Base-by-base conservation (phyloP, 1,140 invertebrate genomes). In the Vanessa atalanta region DNA sequence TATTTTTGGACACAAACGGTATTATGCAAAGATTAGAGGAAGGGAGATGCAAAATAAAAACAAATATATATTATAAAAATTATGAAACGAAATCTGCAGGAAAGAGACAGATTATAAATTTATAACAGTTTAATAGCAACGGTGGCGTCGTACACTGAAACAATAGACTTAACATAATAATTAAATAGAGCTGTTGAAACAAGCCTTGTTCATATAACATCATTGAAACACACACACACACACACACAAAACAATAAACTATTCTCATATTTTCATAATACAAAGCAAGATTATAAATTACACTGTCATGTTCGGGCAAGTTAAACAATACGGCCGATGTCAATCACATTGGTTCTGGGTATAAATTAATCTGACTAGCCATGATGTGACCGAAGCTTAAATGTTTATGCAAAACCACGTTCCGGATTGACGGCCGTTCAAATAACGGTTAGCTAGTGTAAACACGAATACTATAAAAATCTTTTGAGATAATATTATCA, bases 361-460 rank as follows among this genome's bases (percentile, higher is more conserved):
- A 65, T 69, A 77, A 77, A 77, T 77, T 77, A 73, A 77, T 73
- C 71, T 66, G 60, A 63, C 68, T 61, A 43, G 57, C 70, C 68
- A 37, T 65, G 65, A 65, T 73, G 71, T 77, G 76, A 70, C 51
- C 64, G 75, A 79, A 86, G 80, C 65, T 79, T 85, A 82, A 80
- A 84, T 83, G 80, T 85, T 86, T 86, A 86, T 86, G 82, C 79
- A 81, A 78, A 77, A 70, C 81, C 74, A 82, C 77, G 77, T 66
- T 51, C 65, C 47, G 69, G 70, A 71, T 71, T 75, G 73, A 75
- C 73, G 69, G 69, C 55, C 73, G 69, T 71, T 68, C 69, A 70
- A 71, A 75, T 75, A 71, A 71, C 73, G 73, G 68, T 70, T 69
- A 66, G 57, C 63, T 65, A 65, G 70, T 70, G 73, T 75, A 67